A percentile compares a stretch with the other conserved stretches of the same genome.
Conservation (phyloP, 2,888 invertebrate genomes). For the Netelia melanura region DNA sequence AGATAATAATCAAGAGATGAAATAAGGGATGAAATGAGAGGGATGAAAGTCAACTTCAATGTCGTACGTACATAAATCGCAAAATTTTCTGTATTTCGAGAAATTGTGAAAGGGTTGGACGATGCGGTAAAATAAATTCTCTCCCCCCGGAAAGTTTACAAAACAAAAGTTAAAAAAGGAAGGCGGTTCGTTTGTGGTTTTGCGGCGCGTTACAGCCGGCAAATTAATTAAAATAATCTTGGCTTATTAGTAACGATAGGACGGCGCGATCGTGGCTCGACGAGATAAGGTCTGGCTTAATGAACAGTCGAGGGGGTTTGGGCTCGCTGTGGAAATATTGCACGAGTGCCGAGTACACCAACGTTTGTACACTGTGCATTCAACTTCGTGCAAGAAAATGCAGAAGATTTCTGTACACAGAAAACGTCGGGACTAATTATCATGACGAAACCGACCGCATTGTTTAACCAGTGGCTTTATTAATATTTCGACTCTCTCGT, state of each 20-base stretch:
- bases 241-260: slow-evolving; percentile 61
- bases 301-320: slow-evolving; percentile 34
- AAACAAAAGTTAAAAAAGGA: slow-evolving; percentile 1
- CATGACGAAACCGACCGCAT: neutral
- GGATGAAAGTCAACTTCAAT: no score
- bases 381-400: neutral
- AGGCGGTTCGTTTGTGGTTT: slow-evolving; percentile 3
- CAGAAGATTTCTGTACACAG: neutral
- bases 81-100: no score
- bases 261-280: slow-evolving; percentile 53
- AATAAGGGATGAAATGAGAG: no score
- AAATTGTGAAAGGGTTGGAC: no score
- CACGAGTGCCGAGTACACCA: slow-evolving; percentile 12
- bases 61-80: no score
- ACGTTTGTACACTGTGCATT: neutral
- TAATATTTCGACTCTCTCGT: neutral
- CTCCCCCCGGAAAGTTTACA: no score
- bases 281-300: slow-evolving; percentile 60
- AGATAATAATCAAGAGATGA: no score
- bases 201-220: slow-evolving; percentile 24
- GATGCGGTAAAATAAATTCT: no score
- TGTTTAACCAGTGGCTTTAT: neutral
- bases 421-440: neutral
- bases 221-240: slow-evolving; percentile 65
- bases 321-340: slow-evolving; percentile 16